Evolutionary conservation across 2,888 invertebrate species (phyloP), one percentile per base, ranked within the genome.

Genomic region (Thymelicus lineola): DNA sequence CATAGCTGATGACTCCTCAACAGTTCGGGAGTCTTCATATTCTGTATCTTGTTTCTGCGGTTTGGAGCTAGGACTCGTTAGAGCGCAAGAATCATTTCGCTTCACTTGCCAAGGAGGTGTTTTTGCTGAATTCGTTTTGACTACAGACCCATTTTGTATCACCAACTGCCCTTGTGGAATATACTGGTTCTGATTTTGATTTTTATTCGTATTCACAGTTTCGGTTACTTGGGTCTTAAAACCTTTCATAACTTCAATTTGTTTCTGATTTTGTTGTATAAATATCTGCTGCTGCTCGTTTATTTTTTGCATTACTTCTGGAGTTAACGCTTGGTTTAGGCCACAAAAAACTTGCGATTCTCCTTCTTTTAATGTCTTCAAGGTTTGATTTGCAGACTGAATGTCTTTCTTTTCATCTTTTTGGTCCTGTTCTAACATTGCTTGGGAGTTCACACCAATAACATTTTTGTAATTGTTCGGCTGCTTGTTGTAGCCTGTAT

Each of bases 71-170:
- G 89, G 89, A 73, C 90, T 89, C 6, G 86, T 82, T 72, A 90
- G 81, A 10, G 85, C 75, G 72, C 80, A 85, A 1, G 84, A 79
- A 69, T 91, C 92, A 45, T 81, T 88, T 73, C 88, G 79, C 74
- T 94, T 94, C 72, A 94, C 93, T 86, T 94, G 95, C 95, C 95
- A 95, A 6, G 95, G 94, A n/a, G 95, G 95, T 38, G 95, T 92
- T 80, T 95, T 94, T 7, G 94, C 94, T 3, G 91, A 88, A 76
- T 93, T 93, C 0, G 93, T 89, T 83, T 94, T 93, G 53, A 94
- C 89, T 10, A 94, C 90, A 6, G 93, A 88, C 66, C 94, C 94
- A 75, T 92, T 93, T 73, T 93, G 93, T 75, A 93, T 91, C 9
- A 94, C 88, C 45, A 94, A 71, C 75, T 93, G 93, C 17, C 84